Evolutionary conservation across 2,113 vertebrate species (phyloP).

Genomic region (Protomyctophum bolini): DNA sequence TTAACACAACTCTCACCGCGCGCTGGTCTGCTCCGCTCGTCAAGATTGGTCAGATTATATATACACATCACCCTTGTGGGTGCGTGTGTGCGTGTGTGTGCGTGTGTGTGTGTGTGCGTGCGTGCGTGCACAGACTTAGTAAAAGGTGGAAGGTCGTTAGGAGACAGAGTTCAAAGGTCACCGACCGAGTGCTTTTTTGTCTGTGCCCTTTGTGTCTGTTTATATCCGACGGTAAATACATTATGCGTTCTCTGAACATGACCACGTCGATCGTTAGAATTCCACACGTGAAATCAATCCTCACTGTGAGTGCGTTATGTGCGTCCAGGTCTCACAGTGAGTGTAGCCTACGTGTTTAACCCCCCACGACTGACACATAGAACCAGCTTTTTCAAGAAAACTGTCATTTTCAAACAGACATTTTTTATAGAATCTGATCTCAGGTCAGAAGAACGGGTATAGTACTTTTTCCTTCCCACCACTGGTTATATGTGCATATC

Average conservation of each 20-base stretch:
- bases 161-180: background rate
- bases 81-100: background rate
- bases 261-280: conserved; percentile 15
- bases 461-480: too few relatives aligned
- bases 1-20: conserved; percentile 22
- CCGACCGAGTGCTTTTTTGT: background rate
- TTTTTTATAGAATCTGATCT: too few relatives aligned
- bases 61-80: conserved; percentile 6
- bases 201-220: background rate
- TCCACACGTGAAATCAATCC: conserved; percentile 9
- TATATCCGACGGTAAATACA: background rate
- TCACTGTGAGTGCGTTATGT: background rate
- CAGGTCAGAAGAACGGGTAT: too few relatives aligned
- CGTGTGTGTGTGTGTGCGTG: background rate
- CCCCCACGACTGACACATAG: too few relatives aligned
- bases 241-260: conserved; percentile 8
- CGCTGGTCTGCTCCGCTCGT: conserved; percentile 13
- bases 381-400: too few relatives aligned
- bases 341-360: conserved; percentile 16
- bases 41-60: conserved; percentile 25
- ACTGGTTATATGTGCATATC: background rate
- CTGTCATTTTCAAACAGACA: too few relatives aligned
- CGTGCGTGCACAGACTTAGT: background rate
- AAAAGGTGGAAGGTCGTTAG: too few relatives aligned
- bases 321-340: conserved; percentile 11